Conservation (phyloP, 2,888 invertebrate genomes). For the Gnatocerus cornutus region DNA sequence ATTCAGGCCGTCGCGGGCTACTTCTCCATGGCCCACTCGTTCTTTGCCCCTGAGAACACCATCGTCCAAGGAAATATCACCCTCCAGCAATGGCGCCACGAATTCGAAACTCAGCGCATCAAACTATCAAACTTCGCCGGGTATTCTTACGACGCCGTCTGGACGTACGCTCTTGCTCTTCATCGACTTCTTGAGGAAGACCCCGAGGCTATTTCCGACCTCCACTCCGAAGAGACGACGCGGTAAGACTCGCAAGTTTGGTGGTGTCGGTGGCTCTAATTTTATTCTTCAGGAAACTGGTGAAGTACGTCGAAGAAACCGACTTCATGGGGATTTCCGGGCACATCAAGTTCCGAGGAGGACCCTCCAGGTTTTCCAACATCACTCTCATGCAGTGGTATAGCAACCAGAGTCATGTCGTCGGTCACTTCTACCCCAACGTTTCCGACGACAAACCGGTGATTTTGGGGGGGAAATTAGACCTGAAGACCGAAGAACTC, state of each 20-base stretch:
- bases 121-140: slow-evolving; percentile 78
- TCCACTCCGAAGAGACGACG: slow-evolving; percentile 74
- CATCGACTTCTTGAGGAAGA: slow-evolving; percentile 78
- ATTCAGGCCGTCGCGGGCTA: slow-evolving; percentile 82
- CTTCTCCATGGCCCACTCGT: slow-evolving; percentile 80
- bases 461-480: slow-evolving; percentile 73
- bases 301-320: slow-evolving; percentile 77
- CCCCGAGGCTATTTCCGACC: slow-evolving; percentile 74
- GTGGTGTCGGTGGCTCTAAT: not conserved
- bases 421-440: slow-evolving; percentile 77
- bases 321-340: slow-evolving; percentile 86
- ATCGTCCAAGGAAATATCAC: slow-evolving; percentile 79
- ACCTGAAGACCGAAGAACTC: slow-evolving; percentile 74
- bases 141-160: slow-evolving; percentile 87
- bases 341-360: slow-evolving; percentile 79
- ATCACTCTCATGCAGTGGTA: slow-evolving; percentile 78
- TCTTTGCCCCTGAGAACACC: slow-evolving; percentile 76
- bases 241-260: slow-evolving; percentile 66
- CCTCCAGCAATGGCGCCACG: slow-evolving; percentile 76
- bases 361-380: slow-evolving; percentile 78
- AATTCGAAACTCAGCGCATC: slow-evolving; percentile 66
- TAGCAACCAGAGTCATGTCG: slow-evolving; percentile 70
- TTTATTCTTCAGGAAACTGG: slow-evolving; percentile 72
- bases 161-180: slow-evolving; percentile 84
- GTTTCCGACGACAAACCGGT: slow-evolving; percentile 70